Evolutionary conservation across 1,140 invertebrate species (phyloP).

Genomic region (Drosophila equinoxialis): DNA sequence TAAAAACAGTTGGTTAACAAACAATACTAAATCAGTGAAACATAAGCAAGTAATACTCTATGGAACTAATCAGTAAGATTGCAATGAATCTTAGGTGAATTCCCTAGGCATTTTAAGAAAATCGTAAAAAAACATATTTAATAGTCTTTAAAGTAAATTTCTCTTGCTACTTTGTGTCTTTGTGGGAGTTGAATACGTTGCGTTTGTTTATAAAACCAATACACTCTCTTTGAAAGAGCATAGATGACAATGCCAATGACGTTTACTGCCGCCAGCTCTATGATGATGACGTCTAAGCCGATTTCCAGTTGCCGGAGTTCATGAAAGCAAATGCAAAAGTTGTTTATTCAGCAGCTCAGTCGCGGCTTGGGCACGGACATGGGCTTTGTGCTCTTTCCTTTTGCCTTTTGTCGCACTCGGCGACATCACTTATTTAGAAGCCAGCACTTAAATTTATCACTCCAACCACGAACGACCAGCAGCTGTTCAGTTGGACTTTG

Average conservation of each 20-base stretch:
- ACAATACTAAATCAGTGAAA: background rate
- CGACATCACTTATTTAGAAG: constrained; percentile 71
- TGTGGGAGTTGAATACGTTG: background rate
- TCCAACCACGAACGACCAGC: constrained; percentile 38
- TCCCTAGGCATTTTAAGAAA: no score
- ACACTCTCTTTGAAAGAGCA: constrained; percentile 34
- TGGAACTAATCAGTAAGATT: no score
- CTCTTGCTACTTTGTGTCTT: background rate
- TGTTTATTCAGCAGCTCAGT: constrained; percentile 76
- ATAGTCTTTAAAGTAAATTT: background rate
- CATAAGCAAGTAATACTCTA: no score
- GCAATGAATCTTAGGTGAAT: no score
- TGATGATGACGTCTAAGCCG: constrained; percentile 54
- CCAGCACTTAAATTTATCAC: constrained; percentile 75
- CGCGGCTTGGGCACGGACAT: constrained; percentile 53
- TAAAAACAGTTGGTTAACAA: background rate
- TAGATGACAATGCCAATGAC: constrained; percentile 44
- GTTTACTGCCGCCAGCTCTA: constrained; percentile 28
- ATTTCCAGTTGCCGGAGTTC: constrained; percentile 64
- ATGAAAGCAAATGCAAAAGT: constrained; percentile 75
- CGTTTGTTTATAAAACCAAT: background rate
- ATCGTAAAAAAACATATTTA: no score
- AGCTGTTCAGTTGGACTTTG: constrained; percentile 32
- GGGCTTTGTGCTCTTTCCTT: constrained; percentile 42
- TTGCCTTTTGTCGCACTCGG: constrained; percentile 25